Evolutionary conservation across 92 coral and sea anemone species (phyloP), one percentile per base, ranked within the genome.

Genomic region (Metridium senile): DNA sequence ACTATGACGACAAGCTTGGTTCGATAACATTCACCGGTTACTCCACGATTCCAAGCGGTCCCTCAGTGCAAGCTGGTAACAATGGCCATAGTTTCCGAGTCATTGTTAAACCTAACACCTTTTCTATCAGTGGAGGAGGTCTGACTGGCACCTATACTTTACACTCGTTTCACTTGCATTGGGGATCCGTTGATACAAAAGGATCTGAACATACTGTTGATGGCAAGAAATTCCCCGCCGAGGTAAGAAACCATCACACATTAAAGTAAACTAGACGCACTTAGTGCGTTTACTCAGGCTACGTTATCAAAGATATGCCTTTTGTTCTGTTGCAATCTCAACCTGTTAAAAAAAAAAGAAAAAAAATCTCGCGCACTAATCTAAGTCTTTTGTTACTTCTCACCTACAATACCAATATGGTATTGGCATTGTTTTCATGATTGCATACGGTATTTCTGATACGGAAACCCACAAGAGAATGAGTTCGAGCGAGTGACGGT

Each of bases 161-260:
- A 13, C 79, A 49, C 23, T 68, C 64, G 25, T 58, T 85, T 64
- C 94, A 89, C 72, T 67, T 89, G 27, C 94, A 89, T 76, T 89
- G 88, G 90, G 97, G 97, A 56, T 72, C 88, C 29, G 87, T 80
- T 0, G 39, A 81, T n/a, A 72, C 57, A 27, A 49, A 77, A 53
- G 97, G 97, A 17, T 91, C 97, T 9, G 97, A 91, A 28, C 97
- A 91, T 53, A 81, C 78, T 11, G 65, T 91, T 23, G 88, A 91
- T 33, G 93, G 93, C 31, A 81, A 78, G 43, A 62, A 62, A 45
- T 83, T 70, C 19, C 87, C 97, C 1, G 97, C 86, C 35, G 97
- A 84, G 76, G 97, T 91, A 82, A 54, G 90, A 19, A 39, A 39
- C 13, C n/a, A n/a, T n/a, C n/a, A n/a, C n/a, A n/a, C n/a, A n/a